Evolutionary conservation across 2,113 vertebrate species (phyloP), one percentile per base, ranked within the genome.

Genomic region (Nematolebias whitei): DNA sequence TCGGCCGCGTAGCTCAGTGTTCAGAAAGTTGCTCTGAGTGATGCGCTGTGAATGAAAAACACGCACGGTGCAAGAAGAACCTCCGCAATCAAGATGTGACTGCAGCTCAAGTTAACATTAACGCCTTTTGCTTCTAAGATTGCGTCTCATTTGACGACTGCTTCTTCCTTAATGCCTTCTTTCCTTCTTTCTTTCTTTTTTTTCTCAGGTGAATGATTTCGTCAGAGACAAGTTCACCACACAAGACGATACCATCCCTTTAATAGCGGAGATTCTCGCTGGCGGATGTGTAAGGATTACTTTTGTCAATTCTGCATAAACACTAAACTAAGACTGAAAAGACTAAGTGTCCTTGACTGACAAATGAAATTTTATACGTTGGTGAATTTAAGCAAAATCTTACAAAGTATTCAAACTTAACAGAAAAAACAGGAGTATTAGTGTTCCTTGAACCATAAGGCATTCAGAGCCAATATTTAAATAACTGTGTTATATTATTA

Each of bases 141-240:
- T 79, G 71, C 73, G 62, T 78, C 79, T 88, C 82, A 81, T 83
- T 73, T 77, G 68, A 54, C 20, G 64, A 67, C 74, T 64, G 73
- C 39, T 18, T 39, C n/a, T 18, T 44, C 58, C 45, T 73, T 63
- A 4, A 35, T 72, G 19, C 75, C 24, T 56, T 32, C 51, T 20
- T 56, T 29, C 32, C 16, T 41, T 20, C 26, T 29, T 81, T 69
- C 85, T 39, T 18, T 52, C 38, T 29, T 39, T 49, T 41, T 63
- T 43, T 84, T 64, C 90, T 63, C 89, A 98, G 96, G 82, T 97
- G 89, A 98, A 98, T 87, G 96, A 98, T 91, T 97, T 98, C 89
- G 93, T 98, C 87, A 94, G 96, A 92, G 96, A 98, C 91, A 98
- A 96, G 93, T 98, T 98, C 91, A 96, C 94, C 49, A 81, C 58